Base-by-base conservation (phyloP, 1,140 invertebrate species). In the Onthophagus taurus region DNA sequence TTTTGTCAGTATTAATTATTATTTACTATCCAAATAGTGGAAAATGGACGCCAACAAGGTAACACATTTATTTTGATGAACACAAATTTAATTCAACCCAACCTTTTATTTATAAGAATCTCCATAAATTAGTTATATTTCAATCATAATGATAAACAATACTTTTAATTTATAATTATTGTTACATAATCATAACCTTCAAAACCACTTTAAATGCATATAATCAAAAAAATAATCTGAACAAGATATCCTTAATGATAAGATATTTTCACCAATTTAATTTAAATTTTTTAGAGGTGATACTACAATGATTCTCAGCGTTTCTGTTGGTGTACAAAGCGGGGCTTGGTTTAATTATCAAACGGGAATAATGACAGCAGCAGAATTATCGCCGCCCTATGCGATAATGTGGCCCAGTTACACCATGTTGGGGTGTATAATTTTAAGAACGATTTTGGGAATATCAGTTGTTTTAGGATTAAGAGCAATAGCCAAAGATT, bases 311-410 rank as follows among this genome's bases (percentile, higher is more conserved):
- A 83, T 90, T 38, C 67, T 92, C 31, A 83, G 81, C 16, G 81
- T 88, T 5, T 80, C 78, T 45, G 76, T 79, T n/a, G 89, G 89
- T 26, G 69, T 89, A 36, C 72, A 83, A 33, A 65, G 77, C 6
- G 89, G 87, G n/a, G 74, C 84, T 2, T 92, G 88, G 86, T 66
- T 85, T 4, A 88, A 89, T 67, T 89, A 80, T 61, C 82, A 81
- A 60, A 70, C 79, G 12, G 84, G 85, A 18, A 69, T 77, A 44
- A 77, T 87, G 66, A 58, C 63, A 7, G 67, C 71, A 20, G 70
- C 75, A 13, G 45, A 60, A 4, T 43, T 61, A 2, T 55, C 66
- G 19, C 78, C 80, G 13, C 87, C 86, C 2, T 86, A 86, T 65
- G 58, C 71, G 18, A 82, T 89, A 47, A 76, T 82, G 45, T 89